Base-by-base conservation (phyloP, 2,888 invertebrate genomes). In the Brassicogethes aeneus region DNA sequence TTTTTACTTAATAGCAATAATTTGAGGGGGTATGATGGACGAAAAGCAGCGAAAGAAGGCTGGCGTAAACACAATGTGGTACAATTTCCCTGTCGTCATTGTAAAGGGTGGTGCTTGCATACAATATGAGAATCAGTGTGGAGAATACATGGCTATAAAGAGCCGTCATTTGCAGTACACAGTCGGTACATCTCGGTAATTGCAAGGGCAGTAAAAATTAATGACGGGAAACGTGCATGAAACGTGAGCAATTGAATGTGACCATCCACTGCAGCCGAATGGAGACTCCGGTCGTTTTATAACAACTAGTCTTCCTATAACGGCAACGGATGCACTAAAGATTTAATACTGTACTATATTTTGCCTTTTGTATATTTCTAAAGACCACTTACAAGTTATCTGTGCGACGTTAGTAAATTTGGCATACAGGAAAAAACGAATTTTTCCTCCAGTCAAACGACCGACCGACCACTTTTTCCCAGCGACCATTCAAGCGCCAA, bases 191-290 rank as follows among this genome's bases (percentile, higher is more conserved):
- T 55, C 57, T 53, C 51, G 44, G 62, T 66, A 65, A 66, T 65
- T 66, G 62, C 64, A 48, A 47, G 56, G 53, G 61, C 57, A 61
- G 61, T 65, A 65, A 66, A 66, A 65, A 65, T 65, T 65, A 66
- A 65, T 62, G 66, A 65, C 64, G 61, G 65, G 65, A 65, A 65
- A 64, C 62, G 62, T 58, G 61, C 60, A 60, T 56, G 61, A 60
- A 64, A 63, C 63, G 63, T 62, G 63, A 57, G 61, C 63, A 62
- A 64, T 64, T 64, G 62, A 64, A 64, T 62, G 61, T 60, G 59
- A 59, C 60, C 59, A 57, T 61, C 61, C 55, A 55, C 46, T 55
- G 55, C 56, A 54, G 55, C 57, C 54, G 48, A 51, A 55, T 50
- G 51, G 56, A 52, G 53, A 45, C 42, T 52, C 52, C 41, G 46